Percentiles rank a stretch among this genome's conserved stretches.
Conservation (phyloP, 1,140 invertebrate species). For the Musca vetustissima region DNA sequence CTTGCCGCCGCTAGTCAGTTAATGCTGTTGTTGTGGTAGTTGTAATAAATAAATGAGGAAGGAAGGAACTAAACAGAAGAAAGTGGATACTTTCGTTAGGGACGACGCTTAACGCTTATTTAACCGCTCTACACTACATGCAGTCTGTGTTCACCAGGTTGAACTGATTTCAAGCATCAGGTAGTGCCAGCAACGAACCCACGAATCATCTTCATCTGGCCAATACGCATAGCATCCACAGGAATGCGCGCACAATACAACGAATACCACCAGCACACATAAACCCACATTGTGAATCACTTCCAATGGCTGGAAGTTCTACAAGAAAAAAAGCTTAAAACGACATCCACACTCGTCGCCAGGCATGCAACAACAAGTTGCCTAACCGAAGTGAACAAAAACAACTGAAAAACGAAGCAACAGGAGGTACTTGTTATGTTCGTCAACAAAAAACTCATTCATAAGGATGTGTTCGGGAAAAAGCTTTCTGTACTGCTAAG, state of each 20-base stretch:
- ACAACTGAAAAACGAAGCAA: neutral
- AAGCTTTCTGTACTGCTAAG: no score
- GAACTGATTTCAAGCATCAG: constrained; percentile 50
- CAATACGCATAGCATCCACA: no score
- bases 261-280: no score
- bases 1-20: neutral
- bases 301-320: no score
- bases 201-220: neutral
- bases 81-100: constrained; percentile 13
- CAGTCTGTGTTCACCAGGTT: constrained; percentile 51
- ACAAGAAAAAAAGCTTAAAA: no score
- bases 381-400: no score
- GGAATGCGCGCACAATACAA: no score
- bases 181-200: constrained; percentile 30
- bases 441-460: no score
- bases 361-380: constrained; percentile 15
- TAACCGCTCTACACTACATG: constrained; percentile 55
- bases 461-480: no score
- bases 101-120: constrained; percentile 32
- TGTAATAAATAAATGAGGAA: constrained; percentile 2
- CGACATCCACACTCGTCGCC: no score
- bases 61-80: constrained; percentile 2
- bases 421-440: constrained; percentile 1
- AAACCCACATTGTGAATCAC: no score
- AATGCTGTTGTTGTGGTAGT: neutral